Percentiles rank a stretch among this genome's conserved stretches.
These are phyloP conservation scores for Phycodurus eques DNA, from an alignment of 2,113 vertebrate genomes.

Conservation along the genomic window DNA sequence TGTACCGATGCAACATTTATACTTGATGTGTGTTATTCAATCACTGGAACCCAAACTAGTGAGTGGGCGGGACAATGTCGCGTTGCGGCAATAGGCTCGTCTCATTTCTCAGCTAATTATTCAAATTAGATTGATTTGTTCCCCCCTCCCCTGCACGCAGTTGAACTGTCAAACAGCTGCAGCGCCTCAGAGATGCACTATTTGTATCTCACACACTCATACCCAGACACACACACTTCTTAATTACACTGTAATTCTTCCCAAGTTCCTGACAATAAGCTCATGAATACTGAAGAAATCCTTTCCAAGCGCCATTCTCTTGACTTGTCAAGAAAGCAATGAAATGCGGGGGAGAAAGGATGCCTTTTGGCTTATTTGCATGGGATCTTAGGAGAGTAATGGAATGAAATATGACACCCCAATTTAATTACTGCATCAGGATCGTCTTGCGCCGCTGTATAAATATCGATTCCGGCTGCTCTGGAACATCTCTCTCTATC, in stretches of 20 bases:
- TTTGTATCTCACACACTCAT: slow-evolving; percentile 14
- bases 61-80: slow-evolving; percentile 27
- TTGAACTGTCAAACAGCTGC: slow-evolving; percentile 34
- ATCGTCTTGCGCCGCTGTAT: slow-evolving; percentile 67
- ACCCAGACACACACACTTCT: not conserved
- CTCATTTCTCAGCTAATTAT: slow-evolving; percentile 57
- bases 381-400: slow-evolving; percentile 56
- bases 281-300: slow-evolving; percentile 64
- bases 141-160: slow-evolving; percentile 22
- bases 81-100: slow-evolving; percentile 32
- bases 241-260: slow-evolving; percentile 39
- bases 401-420: slow-evolving; percentile 71
- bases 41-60: slow-evolving; percentile 31
- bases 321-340: slow-evolving; percentile 64
- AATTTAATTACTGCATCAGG: slow-evolving; percentile 72
- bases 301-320: slow-evolving; percentile 45
- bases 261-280: slow-evolving; percentile 57
- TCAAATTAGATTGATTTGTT: slow-evolving; percentile 53
- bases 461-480: slow-evolving; percentile 68
- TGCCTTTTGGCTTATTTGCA: slow-evolving; percentile 64
- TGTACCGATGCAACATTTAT: slow-evolving; percentile 30
- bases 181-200: slow-evolving; percentile 1
- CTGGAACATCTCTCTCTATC: slow-evolving; percentile 20
- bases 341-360: slow-evolving; percentile 50
- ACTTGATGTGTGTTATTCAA: slow-evolving; percentile 50